These are phyloP conservation scores for Psittacus erithacus DNA, from an alignment of 2,113 vertebrate genomes.

Conservation along the genomic window DNA sequence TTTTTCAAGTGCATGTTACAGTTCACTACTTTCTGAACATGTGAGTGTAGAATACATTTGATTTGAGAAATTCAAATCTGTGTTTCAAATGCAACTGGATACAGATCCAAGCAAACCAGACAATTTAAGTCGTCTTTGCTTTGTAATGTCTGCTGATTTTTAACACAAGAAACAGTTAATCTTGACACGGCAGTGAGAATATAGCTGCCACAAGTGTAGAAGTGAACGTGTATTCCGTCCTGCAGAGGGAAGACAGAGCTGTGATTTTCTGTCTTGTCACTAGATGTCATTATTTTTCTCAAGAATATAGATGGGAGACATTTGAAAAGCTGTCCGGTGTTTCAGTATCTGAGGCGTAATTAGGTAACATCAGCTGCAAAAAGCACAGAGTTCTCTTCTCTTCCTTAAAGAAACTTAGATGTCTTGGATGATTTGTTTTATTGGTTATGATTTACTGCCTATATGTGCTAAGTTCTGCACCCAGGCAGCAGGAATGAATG, in stretches of 20 bases:
- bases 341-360: not conserved
- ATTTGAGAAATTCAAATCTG: not conserved
- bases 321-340: not conserved
- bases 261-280: conserved; percentile 66
- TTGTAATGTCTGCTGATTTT: not conserved
- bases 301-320: not conserved
- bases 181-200: not conserved
- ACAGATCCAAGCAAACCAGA: not conserved
- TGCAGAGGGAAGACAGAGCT: not conserved
- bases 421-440: not conserved
- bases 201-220: not conserved
- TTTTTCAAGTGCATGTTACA: not conserved
- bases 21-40: not conserved
- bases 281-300: conserved; percentile 75
- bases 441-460: not conserved
- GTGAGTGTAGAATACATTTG: not conserved
- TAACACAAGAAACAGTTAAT: not conserved
- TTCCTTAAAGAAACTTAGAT: not conserved
- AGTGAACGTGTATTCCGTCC: not conserved
- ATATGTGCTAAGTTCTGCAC: not conserved
- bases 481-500: not conserved
- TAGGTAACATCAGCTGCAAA: not conserved
- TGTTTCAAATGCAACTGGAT: not conserved
- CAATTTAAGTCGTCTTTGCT: not conserved
- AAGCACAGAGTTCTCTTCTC: not conserved